Base-by-base conservation (phyloP, 1,140 invertebrate genomes). In the Habropoda laboriosa region DNA sequence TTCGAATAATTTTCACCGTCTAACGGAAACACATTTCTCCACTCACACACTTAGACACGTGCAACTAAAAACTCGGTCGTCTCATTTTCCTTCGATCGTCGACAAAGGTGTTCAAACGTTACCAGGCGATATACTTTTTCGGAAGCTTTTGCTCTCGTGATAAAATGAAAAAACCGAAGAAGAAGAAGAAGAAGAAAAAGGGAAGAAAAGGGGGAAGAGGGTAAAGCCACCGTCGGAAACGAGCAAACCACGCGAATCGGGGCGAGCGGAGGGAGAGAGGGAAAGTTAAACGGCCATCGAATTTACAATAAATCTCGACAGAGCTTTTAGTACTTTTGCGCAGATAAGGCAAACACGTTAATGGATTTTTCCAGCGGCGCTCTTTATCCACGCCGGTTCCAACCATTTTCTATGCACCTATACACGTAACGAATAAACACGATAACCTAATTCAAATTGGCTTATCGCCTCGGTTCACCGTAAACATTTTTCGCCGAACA, bases 341-440 rank as follows among this genome's bases (percentile, higher is more conserved):
- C 35, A 78, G 75, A 78, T 78, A 78, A 78, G 67, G 67, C 72
- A 67, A 75, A 67, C 78, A 49, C 79, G 79, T 76, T 80, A 80
- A 80, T 76, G 61, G 79, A 57, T 76, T 75, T 80, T 80, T 76
- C 53, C 49, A 60, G 21, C 13, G n/a, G 16, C 12, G 47, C 32
- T 61, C 35, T 75, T 76, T 76, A 80, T 76, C 53, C 51, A 13
- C 30, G 21, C n/a, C 18, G 32, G 30, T 49, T 40, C 58, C 42
- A 27, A 57, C n/a, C 38, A 42, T 40, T 53, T 13, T 60, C 73
- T 53, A 16, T 32, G 42, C 27, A 45, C 61, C n/a, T 13, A 60
- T 16, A 58, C 16, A 47, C 27, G 24, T 32, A 47, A n/a, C 40
- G 53, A 76, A 45, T 60, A 77, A 67, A 67, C 64, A 30, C 57